A percentile compares a stretch with the other conserved stretches of the same genome.
Evolutionary conservation across 2,888 invertebrate genomes (phyloP).

Genomic region (Eupithecia exiguata): DNA sequence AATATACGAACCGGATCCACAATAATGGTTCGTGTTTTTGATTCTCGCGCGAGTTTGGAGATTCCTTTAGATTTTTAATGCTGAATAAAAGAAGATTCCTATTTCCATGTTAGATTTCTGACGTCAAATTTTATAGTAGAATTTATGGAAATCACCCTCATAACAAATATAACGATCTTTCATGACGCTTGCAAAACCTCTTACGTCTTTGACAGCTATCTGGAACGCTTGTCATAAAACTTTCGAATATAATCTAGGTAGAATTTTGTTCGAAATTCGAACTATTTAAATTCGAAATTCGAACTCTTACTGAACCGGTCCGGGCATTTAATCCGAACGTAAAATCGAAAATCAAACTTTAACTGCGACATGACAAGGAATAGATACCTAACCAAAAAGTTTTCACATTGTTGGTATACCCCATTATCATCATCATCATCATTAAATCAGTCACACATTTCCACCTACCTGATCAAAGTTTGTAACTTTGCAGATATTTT

Average conservation of each 20-base stretch:
- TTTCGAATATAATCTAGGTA: not conserved
- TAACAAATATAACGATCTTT: slow-evolving; percentile 5
- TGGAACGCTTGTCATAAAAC: not conserved
- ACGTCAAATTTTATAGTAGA: slow-evolving; percentile 18
- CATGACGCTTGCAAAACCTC: not conserved
- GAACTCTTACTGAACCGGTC: too few species aligned
- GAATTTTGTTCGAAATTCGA: not conserved
- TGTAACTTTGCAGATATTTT: not conserved
- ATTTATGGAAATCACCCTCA: slow-evolving; percentile 21
- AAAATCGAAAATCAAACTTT: not conserved
- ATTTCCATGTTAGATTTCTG: slow-evolving; percentile 8
- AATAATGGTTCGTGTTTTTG: too few species aligned
- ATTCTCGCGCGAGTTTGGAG: too few species aligned
- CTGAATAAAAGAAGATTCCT: not conserved
- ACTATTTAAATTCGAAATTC: not conserved
- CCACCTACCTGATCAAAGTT: not conserved
- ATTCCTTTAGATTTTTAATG: not conserved
- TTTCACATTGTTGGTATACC: not conserved
- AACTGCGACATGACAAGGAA: not conserved
- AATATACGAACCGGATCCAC: too few species aligned
- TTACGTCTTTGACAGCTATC: not conserved
- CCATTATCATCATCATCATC: not conserved
- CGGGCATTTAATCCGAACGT: not conserved
- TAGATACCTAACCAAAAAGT: not conserved
- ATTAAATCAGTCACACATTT: too few species aligned